These are phyloP conservation scores for Halictus rubicundus DNA, from an alignment of 1,140 invertebrate genomes.

Conservation along the genomic window DNA sequence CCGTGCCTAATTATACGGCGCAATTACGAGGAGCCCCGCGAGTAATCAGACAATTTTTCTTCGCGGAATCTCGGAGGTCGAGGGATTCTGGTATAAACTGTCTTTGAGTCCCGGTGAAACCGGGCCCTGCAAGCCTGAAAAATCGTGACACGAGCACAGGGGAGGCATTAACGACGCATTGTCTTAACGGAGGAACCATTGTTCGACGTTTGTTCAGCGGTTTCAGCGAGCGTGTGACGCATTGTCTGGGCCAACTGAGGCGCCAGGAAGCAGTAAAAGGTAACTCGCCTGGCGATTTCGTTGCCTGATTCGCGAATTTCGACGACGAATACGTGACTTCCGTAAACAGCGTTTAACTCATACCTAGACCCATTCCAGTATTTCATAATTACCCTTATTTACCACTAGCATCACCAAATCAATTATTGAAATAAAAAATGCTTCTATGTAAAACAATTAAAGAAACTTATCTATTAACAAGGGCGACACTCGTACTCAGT, in stretches of 20 bases:
- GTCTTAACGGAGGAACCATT: conserved; percentile 53
- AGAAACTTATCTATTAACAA: too few relatives aligned
- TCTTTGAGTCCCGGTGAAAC: conserved; percentile 30
- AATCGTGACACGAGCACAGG: conserved; percentile 38
- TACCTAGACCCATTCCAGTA: too few relatives aligned
- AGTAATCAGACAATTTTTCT: not conserved
- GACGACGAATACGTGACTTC: not conserved
- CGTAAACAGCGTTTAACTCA: not conserved
- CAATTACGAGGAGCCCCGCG: not conserved
- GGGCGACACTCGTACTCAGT: too few relatives aligned
- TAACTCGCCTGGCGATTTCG: conserved; percentile 20
- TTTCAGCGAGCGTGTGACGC: conserved; percentile 39
- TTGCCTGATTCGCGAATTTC: conserved; percentile 24
- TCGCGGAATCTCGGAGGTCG: not conserved
- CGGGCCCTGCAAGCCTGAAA: conserved; percentile 30
- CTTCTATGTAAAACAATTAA: too few relatives aligned
- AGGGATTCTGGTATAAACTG: conserved; percentile 10
- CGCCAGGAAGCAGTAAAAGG: conserved; percentile 35
- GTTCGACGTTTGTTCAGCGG: conserved; percentile 54
- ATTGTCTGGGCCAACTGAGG: conserved; percentile 42
- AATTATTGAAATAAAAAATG: too few relatives aligned
- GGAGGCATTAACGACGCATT: conserved; percentile 61
- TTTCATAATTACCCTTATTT: too few relatives aligned
- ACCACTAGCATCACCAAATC: too few relatives aligned
- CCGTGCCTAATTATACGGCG: conserved; percentile 48